phyloP scores from a whole-genome alignment of 2,113 vertebrate genomes.

The Tupaia tana region DNA sequence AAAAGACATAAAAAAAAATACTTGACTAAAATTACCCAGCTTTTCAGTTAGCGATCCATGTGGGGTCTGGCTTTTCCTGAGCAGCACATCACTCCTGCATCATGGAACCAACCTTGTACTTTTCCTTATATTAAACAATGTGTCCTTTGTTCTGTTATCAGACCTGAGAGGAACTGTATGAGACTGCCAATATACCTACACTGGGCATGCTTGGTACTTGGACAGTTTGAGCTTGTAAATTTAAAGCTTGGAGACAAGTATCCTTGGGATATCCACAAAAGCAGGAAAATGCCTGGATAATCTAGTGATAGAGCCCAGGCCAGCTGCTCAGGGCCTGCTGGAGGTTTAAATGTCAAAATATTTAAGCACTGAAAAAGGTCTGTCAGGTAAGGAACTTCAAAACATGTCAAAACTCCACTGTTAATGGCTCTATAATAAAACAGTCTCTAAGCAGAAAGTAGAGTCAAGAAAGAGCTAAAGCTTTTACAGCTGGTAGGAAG shows the following conservation, averaged over 20 bases:
- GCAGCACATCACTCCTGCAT: too few species aligned
- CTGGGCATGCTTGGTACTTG: background rate
- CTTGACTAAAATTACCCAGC: background rate
- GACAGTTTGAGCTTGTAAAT: background rate
- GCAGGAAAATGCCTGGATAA: background rate
- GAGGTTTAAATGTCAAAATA: conserved; percentile 64
- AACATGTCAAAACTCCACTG: conserved; percentile 37
- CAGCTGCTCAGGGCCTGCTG: conserved; percentile 20
- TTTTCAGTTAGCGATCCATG: background rate
- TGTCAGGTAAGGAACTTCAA: conserved; percentile 50
- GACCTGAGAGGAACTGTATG: background rate
- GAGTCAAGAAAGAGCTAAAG: background rate
- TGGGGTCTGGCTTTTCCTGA: too few species aligned
- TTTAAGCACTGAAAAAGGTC: conserved; percentile 54
- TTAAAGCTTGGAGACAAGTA: background rate
- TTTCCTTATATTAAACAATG: background rate
- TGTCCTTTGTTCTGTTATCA: background rate
- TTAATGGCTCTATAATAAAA: conserved; percentile 47
- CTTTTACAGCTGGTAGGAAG: background rate
- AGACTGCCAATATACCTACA: background rate
- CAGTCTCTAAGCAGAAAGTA: background rate
- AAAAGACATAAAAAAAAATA: background rate
- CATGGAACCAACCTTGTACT: too few species aligned
- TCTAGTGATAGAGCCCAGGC: background rate
- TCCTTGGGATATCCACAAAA: background rate